phyloP scores from a whole-genome alignment of 1,140 invertebrate genomes.

The Drosophila lacertosa region DNA sequence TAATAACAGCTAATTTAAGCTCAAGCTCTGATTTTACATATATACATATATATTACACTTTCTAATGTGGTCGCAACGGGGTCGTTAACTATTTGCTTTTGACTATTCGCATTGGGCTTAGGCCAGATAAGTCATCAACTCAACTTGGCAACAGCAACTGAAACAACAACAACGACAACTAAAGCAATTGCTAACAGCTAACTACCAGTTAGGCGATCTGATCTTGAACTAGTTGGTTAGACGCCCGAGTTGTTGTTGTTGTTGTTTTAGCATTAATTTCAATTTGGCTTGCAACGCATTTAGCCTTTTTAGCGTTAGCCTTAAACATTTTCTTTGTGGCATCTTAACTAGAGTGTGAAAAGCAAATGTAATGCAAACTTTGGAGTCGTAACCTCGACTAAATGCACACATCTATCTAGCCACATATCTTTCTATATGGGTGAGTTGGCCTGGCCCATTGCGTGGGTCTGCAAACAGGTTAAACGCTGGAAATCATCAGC shows the following conservation, averaged over 20 bases:
- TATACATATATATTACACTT: constrained; percentile 47
- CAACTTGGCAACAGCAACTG: constrained; percentile 50
- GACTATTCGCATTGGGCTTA: constrained; percentile 30
- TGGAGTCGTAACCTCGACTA: constrained; percentile 54
- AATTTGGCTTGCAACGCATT: constrained; percentile 20
- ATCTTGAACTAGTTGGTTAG: constrained; percentile 66
- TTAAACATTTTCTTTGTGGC: constrained; percentile 34
- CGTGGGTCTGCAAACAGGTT: constrained; percentile 67
- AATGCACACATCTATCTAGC: constrained; percentile 2
- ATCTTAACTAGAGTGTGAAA: constrained; percentile 76
- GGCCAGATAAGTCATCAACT: constrained; percentile 29
- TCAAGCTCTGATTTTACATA: neutral
- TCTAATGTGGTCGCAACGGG: constrained; percentile 58
- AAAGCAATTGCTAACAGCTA: neutral
- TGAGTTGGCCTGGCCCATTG: constrained; percentile 37
- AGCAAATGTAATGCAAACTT: constrained; percentile 68
- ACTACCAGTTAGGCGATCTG: constrained; percentile 23
- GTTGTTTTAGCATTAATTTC: constrained; percentile 5
- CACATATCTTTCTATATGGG: constrained; percentile 4
- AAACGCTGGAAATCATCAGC: constrained; percentile 29
- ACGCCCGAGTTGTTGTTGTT: constrained; percentile 19
- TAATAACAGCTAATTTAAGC: constrained; percentile 31
- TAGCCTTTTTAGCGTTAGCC: constrained; percentile 4
- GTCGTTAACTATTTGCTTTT: constrained; percentile 22
- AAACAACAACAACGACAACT: constrained; percentile 14